phyloP scores from a whole-genome alignment of 2,797 vertebrate genomes.

The Spinibarbus caldwelli region DNA sequence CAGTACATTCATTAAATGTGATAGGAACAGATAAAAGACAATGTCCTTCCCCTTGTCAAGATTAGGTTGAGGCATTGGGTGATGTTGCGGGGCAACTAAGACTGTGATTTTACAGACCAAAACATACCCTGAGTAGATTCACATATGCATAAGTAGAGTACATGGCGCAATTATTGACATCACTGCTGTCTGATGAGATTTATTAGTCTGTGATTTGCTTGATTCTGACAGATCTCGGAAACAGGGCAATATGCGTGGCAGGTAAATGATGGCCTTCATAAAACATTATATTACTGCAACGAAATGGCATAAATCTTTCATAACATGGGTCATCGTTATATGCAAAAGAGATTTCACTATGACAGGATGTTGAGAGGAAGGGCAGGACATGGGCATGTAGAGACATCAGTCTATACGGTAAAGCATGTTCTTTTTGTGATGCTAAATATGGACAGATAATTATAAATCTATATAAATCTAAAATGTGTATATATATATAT shows the following conservation, averaged over 20 bases:
- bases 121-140: conserved; percentile 65
- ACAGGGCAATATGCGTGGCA: conserved; percentile 64
- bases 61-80: conserved; percentile 76
- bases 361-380: conserved; percentile 29
- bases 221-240: conserved; percentile 63
- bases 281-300: conserved; percentile 76
- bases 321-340: conserved; percentile 62
- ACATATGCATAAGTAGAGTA: conserved; percentile 64
- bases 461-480: too few relatives aligned
- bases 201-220: conserved; percentile 68
- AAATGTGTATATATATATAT: too few relatives aligned
- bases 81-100: conserved; percentile 72
- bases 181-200: conserved; percentile 72
- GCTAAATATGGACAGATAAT: too few relatives aligned
- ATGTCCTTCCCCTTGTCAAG: conserved; percentile 73
- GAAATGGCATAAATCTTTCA: conserved; percentile 75
- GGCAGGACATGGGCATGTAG: conserved; percentile 28
- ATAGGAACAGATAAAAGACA: conserved; percentile 76
- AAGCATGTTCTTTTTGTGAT: neutral
- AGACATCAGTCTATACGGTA: neutral
- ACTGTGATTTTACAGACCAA: conserved; percentile 68
- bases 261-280: conserved; percentile 75
- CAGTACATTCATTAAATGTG: conserved; percentile 76
- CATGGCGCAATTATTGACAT: conserved; percentile 61
- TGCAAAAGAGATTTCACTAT: conserved; percentile 63